Evolutionary conservation across 2,113 vertebrate species (phyloP).

Genomic region (Platysteira castanea): DNA sequence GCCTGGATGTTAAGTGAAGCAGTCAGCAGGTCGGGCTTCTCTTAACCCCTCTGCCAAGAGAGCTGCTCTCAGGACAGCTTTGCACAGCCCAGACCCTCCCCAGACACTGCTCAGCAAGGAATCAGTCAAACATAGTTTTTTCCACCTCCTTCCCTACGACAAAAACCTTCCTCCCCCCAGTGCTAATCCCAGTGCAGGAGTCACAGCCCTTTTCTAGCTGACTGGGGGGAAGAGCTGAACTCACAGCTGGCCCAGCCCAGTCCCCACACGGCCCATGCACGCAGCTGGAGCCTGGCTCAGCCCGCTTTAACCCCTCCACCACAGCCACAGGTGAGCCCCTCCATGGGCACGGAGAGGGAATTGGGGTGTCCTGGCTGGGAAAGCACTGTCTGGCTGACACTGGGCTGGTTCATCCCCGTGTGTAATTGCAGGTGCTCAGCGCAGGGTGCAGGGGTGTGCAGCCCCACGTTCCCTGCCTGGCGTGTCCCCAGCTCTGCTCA

Average conservation of each 20-base stretch:
- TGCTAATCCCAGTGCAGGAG: conserved; percentile 5
- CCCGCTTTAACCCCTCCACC: background rate
- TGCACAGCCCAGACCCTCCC: conserved; percentile 6
- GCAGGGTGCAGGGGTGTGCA: rapidly evolving
- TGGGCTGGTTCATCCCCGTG: rapidly evolving
- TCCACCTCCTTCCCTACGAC: background rate
- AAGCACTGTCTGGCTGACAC: background rate
- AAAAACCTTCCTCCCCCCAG: background rate
- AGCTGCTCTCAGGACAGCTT: conserved; percentile 6
- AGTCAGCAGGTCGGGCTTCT: background rate
- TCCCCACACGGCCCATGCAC: background rate
- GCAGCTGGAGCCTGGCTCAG: background rate
- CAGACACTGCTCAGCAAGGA: background rate
- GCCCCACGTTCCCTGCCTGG: background rate
- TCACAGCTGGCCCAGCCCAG: conserved; percentile 14
- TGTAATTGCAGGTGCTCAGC: background rate
- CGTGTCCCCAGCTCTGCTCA: background rate
- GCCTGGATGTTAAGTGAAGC: background rate
- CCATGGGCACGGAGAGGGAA: rapidly evolving
- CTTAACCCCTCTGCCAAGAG: conserved; percentile 19
- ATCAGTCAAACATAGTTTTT: background rate
- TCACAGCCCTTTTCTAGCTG: conserved; percentile 2
- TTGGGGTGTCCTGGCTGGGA: rapidly evolving
- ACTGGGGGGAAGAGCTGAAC: background rate
- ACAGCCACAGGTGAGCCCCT: background rate